Base-by-base conservation (phyloP, 2,113 vertebrate species). In the Oreochromis tanganicae region DNA sequence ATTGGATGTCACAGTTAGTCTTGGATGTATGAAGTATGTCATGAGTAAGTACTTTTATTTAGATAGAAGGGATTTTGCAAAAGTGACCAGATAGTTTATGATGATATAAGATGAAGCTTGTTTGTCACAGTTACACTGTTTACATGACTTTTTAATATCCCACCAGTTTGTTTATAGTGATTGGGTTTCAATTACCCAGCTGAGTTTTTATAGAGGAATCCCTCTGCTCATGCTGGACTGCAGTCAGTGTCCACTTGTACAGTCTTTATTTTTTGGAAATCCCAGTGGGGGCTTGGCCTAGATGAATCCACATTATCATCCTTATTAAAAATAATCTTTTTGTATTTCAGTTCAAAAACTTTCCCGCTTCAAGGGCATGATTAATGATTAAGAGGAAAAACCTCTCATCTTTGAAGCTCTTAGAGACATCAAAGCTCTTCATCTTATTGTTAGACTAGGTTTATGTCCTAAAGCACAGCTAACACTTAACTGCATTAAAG, bases 361-460 rank as follows among this genome's bases (percentile, higher is more conserved):
- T 93, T 91, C 46, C 66, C 8, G 80, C 90, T 95, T 92, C 87
- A 93, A 93, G 93, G 94, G 85, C 85, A 85, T 88, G 84, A 94
- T 95, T 94, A 96, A 96, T 95, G 89, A 96, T 95, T 93, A 88
- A 95, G 87, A 86, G 85, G 83, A 66, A 91, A 92, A 90, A 90
- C 66, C 75, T 91, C 87, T 93, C 80, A 81, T 93, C 92, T 94
- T 80, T 90, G 88, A 94, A 87, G 89, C 86, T 90, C 66, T 81
- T 38, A 21, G 81, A 92, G 81, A 94, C 92, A 89, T 94, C 92
- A 95, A 95, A 95, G 94, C 88, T 36, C 19, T 52, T 80, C 46
- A 48, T 81, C 85, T 86, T 86, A 92, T 93, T 93, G 93, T 94
- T 93, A 75, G 86, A 93, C 81, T 90, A 63, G 52, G 88, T 92